Evolutionary conservation across 2,888 invertebrate genomes (phyloP), one percentile per base, ranked within the genome.

Genomic region (Chrysomela aeneicollis): DNA sequence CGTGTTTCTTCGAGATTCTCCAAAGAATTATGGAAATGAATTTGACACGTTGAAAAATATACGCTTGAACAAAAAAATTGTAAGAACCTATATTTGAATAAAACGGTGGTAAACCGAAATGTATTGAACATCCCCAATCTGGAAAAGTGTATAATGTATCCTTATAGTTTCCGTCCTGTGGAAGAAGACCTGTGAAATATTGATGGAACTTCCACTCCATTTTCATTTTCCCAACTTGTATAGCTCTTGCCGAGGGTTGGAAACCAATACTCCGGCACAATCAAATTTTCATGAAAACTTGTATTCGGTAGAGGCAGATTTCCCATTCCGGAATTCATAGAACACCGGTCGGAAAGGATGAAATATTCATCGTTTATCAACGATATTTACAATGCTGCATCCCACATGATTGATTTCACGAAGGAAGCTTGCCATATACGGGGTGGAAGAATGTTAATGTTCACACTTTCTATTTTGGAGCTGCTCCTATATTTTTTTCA

Each of bases 261-360:
- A 42, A 42, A 42, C 42, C n/a, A 42, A 42, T 42, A 42, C 42
- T 42, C 42, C 15, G 15, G 42, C 15, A 42, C 42, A 42, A 42
- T 42, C 42, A 42, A 42, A 15, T 42, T 42, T 42, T 42, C 42
- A 42, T 42, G 42, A 6, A 42, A 42, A 42, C 42, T 42, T 42
- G 42, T 42, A 42, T 42, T 15, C 42, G 42, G 15, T 12, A 42
- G 42, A n/a, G 15, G 42, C 15, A 42, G 42, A 42, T 42, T 42
- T 42, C n/a, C 42, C 15, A 42, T 42, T 42, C 15, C 42, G 15
- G 42, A 42, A 42, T 42, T 42, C 42, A 42, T 42, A 42, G 15
- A 42, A 42, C 42, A 42, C 15, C n/a, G 42, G 42, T 42, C 42
- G 42, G 42, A 10, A 4, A 42, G n/a, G 42, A 15, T 42, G 15